Percentiles rank a stretch among this genome's conserved stretches.
Conservation (phyloP, 2,888 invertebrate genomes). For the Monoplex corrugatus region DNA sequence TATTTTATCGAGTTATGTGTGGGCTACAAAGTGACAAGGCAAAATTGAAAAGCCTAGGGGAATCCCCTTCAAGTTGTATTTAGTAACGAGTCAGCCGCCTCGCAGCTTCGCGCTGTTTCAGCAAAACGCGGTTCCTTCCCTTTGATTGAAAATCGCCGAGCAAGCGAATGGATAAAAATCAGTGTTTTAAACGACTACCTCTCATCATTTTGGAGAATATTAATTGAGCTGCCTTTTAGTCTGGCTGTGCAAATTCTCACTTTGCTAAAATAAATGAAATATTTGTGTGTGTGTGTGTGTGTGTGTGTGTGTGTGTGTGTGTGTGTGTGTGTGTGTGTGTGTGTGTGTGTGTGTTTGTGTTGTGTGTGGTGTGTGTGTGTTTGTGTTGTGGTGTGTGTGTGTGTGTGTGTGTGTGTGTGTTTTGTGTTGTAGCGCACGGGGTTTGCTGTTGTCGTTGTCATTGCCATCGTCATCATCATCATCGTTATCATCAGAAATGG, state of each 20-base stretch:
- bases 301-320: background rate
- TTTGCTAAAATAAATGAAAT: too few relatives aligned
- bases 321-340: slow-evolving; percentile 7
- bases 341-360: background rate
- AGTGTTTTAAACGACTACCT: slow-evolving; percentile 12
- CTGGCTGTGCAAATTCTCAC: too few relatives aligned
- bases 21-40: background rate
- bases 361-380: slow-evolving; percentile 1
- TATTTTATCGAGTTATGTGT: too few relatives aligned
- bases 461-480: too few relatives aligned
- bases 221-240: too few relatives aligned
- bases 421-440: too few relatives aligned
- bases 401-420: background rate
- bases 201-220: too few relatives aligned
- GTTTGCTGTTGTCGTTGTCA: too few relatives aligned
- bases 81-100: slow-evolving; percentile 9
- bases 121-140: slow-evolving; percentile 30
- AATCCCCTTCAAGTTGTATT: background rate
- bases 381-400: background rate
- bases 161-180: background rate
- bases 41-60: slow-evolving; percentile 8
- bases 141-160: background rate
- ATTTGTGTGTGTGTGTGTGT: slow-evolving; percentile 13
- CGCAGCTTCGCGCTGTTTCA: slow-evolving; percentile 23
- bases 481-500: too few relatives aligned